Evolutionary conservation across 2,797 vertebrate genomes (phyloP), one percentile per base, ranked within the genome.

Genomic region (Danio tinwini): DNA sequence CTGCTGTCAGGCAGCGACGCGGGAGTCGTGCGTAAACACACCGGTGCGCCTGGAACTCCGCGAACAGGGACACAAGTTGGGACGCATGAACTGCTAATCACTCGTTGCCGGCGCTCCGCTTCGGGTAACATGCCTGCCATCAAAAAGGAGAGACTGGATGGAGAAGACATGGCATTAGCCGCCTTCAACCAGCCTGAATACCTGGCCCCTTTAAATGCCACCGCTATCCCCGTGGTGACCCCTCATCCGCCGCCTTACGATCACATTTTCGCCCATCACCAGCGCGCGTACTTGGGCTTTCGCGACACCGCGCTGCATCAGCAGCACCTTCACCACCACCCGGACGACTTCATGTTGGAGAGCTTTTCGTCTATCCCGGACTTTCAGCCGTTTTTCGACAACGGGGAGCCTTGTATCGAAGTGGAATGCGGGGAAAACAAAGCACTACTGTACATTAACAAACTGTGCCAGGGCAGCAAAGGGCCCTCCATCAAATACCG

Each of bases 401-500:
- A 94, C 94, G 97, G 97, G 56, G 96, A 98, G 89, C 97, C 97
- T 10, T 98, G 97, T 91, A 96, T 99, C 88, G 97, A 99, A 93
- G 97, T 99, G 93, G 97, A 99, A 91, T 99, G 97, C 90, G 97
- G 97, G 72, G 96, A 98, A 89, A 98, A 98, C 92, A 97, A 96
- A 89, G 97, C 97, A 85, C 89, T 99, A 88, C 96, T 99, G 87
- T 99, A 99, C 89, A 96, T 98, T 91, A 95, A 95, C 88, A 98
- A 98, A 91, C 93, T 99, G 90, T 99, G 97, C 90, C 97, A 99
- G 87, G 97, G 97, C 77, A 99, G 97, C 89, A 99, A 98, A 62
- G 97, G 97, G 88, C 97, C 97, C 76, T 99, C 97, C 40, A 98
- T 99, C 91, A 97, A 98, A 88, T 97, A 98, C 94, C 91, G 97